Evolutionary conservation across 1,140 invertebrate species (phyloP).

Genomic region (Zaprionus gabonicus): DNA sequence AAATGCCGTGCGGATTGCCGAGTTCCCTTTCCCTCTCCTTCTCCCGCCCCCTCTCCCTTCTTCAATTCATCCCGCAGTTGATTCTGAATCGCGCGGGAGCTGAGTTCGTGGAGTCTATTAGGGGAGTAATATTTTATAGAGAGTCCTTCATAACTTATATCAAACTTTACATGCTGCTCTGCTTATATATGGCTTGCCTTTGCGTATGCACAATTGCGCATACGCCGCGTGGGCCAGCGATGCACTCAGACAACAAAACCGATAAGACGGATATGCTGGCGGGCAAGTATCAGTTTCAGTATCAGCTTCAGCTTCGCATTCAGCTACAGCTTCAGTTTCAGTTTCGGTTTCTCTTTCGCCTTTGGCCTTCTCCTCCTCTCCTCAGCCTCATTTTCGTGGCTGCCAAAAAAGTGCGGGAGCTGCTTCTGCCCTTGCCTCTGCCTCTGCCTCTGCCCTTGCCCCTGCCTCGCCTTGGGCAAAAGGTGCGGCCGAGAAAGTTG

Average conservation of each 20-base stretch:
- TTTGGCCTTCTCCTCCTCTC: not conserved
- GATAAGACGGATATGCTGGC: conserved; percentile 43
- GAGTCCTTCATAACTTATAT: not conserved
- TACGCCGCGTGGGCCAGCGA: conserved; percentile 41
- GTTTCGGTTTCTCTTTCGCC: not conserved
- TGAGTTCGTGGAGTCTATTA: conserved; percentile 9
- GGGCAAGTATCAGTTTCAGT: conserved; percentile 47
- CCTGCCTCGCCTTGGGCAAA: conserved; percentile 14
- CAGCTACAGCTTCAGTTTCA: conserved; percentile 14
- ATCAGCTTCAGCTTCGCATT: conserved; percentile 11
- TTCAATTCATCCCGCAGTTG: conserved; percentile 35
- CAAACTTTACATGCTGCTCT: not conserved
- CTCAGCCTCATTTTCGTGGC: not conserved
- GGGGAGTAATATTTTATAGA: not conserved
- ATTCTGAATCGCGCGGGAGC: conserved; percentile 39
- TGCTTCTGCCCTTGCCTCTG: not conserved
- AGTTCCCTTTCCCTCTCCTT: too few relatives aligned
- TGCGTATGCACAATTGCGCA: conserved; percentile 33
- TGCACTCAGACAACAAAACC: conserved; percentile 45
- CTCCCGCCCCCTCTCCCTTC: too few relatives aligned
- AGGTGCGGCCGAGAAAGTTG: conserved; percentile 33
- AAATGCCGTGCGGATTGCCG: conserved; percentile 55
- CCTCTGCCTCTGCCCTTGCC: not conserved
- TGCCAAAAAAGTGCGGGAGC: conserved; percentile 8
- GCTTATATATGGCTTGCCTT: not conserved